Evolutionary conservation across 2,888 invertebrate species (phyloP), one percentile per base, ranked within the genome.

Genomic region (Melanargia galathea): DNA sequence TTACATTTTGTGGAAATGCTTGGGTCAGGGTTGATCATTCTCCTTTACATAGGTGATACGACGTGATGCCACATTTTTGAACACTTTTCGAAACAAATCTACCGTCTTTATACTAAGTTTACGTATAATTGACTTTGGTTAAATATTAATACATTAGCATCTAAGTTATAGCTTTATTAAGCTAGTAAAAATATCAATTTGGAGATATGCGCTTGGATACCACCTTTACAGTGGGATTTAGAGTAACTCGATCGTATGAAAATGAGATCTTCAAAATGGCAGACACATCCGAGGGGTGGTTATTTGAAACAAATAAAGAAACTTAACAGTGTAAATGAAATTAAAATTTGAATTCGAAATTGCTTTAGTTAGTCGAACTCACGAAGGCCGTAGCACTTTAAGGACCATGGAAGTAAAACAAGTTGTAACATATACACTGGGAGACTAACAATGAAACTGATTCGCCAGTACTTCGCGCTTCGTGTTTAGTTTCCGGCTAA

Each of bases 371-470:
- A 13, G 16, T 6, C 13, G 4, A 38, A 38, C 11, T 38, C 13
- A 11, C 38, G 38, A n/a, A 13, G 1, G 38, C 13, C 4, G 4
- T 38, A 22, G 13, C 22, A 11, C 22, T 46, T 22, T 24, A 46
- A 46, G 13, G 24, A 22, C 24, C 13, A 46, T 22, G 46, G 20
- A n/a, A 40, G 40, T 40, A 16, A 40, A 16, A n/a, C 40, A 70
- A 73, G 70, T 73, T 68, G 68, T 66, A 68, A 70, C 77, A 71
- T 67, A 60, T 73, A 71, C 70, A 67, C 33, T 61, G 49, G 64
- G 48, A 65, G 62, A 2, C 60, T 71, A 73, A 76, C 69, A 75
- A 60, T 62, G 70, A 74, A 80, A 77, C 69, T 69, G 72, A 73
- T 75, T 75, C 71, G 55, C 63, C 20, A 48, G 61, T 61, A 55